phyloP scores from a whole-genome alignment of 2,888 invertebrate genomes.

The Willowsia nigromaculata region DNA sequence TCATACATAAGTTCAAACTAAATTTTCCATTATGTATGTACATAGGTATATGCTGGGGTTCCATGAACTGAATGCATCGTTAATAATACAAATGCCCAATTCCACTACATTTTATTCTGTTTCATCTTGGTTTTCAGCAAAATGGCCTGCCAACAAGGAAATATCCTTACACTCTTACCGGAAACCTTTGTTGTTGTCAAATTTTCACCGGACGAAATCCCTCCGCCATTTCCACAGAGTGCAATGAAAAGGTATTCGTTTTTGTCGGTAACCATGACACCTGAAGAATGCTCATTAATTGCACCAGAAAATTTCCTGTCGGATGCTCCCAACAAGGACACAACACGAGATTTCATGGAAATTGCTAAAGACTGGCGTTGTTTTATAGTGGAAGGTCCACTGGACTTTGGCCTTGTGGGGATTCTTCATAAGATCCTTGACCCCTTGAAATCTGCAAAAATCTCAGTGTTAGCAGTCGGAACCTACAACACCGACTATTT shows the following conservation, averaged over 20 bases:
- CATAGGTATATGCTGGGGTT: too few relatives aligned
- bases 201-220: background rate
- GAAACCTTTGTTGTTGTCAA: constrained; percentile 47
- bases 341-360: background rate
- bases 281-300: constrained; percentile 62
- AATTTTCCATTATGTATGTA: too few relatives aligned
- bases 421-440: constrained; percentile 70
- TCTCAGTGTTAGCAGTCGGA: constrained; percentile 75
- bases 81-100: background rate
- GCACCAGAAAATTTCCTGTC: constrained; percentile 37
- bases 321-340: background rate
- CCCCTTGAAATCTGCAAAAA: constrained; percentile 69
- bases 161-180: background rate
- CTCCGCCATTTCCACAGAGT: background rate
- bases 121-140: background rate
- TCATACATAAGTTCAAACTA: too few relatives aligned
- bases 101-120: too few relatives aligned
- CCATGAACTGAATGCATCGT: too few relatives aligned
- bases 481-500: constrained; percentile 77
- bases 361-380: constrained; percentile 64
- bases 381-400: constrained; percentile 73
- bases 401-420: constrained; percentile 75
- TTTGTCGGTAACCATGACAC: constrained; percentile 55
- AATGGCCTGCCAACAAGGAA: background rate
- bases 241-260: background rate